Base-by-base conservation (phyloP, 1,140 invertebrate species). In the Musca vetustissima region DNA sequence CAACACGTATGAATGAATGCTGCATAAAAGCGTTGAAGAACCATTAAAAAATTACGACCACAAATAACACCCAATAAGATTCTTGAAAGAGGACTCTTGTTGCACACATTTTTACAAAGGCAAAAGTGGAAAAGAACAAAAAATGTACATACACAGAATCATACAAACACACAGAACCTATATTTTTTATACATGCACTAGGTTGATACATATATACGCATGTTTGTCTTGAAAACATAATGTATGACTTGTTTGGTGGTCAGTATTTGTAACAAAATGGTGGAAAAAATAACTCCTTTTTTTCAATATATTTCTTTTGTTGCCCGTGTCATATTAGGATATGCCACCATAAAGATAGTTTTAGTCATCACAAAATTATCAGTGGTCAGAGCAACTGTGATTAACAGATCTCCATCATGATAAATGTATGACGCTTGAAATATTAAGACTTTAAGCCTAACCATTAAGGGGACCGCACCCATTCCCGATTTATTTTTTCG, bases 11-110 rank as follows among this genome's bases (percentile, higher is more conserved):
- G 36, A 43, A 43, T 43, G 36, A 43, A 13, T 43, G 36, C 36
- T 9, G 36, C 36, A 43, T 43, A 65, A 19, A 21, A 65, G 47
- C 36, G 47, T 47, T 65, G 47, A 65, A 65, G 22, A 65, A 48
- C 53, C 53, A 55, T 55, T 55, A 55, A 55, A 55, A 55, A 55
- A 55, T 55, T 55, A 55, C 53, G 24, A 55, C 53, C 53, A 55
- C 53, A 55, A 55, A 55, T 55, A 55, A 55, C 53, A 55, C 19
- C 53, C 53, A 21, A 21, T 24, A 55, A 15, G 24, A 24, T 21
- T 24, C 24, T 21, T 55, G 13, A 15, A 24, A 55, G 24, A 55
- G 19, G 13, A 22, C 22, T 24, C 53, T 55, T 55, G 36, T 43
- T 43, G 36, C 36, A 43, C 36, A 55, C 52, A 55, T 21, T 55